Evolutionary conservation across 2,888 invertebrate genomes (phyloP).

Genomic region (Altica lythri): DNA sequence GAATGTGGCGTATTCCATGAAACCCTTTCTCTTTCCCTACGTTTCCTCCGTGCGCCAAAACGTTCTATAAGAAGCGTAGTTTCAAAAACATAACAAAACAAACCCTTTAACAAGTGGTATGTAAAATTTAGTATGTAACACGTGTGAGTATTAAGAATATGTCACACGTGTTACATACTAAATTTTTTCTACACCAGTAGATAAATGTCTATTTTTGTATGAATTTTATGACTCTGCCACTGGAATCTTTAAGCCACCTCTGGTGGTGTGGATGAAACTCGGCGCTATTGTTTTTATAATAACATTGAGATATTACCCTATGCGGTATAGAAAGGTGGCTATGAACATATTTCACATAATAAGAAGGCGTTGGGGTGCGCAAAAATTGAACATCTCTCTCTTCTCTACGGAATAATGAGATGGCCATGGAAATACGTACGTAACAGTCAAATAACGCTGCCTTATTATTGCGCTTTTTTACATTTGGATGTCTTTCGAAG

Average conservation of each 20-base stretch:
- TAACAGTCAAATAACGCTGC: conserved; percentile 43
- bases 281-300: conserved; percentile 55
- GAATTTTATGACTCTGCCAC: conserved; percentile 36
- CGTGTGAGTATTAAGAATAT: too few species aligned
- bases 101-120: too few species aligned
- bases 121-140: too few species aligned
- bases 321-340: conserved; percentile 56
- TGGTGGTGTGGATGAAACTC: conserved; percentile 37
- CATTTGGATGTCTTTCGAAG: conserved; percentile 38
- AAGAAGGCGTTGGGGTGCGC: conserved; percentile 49
- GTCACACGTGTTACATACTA: too few species aligned
- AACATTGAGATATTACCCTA: conserved; percentile 57
- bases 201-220: not conserved
- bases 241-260: conserved; percentile 39
- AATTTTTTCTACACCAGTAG: too few species aligned
- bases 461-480: conserved; percentile 42
- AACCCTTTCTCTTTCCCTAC: too few species aligned
- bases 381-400: conserved; percentile 51
- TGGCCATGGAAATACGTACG: conserved; percentile 45
- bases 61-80: too few species aligned
- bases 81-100: too few species aligned
- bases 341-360: conserved; percentile 57
- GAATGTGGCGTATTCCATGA: too few species aligned
- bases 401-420: conserved; percentile 48
- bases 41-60: too few species aligned